Evolutionary conservation across 2,113 vertebrate genomes (phyloP).

Genomic region (Morone chrysops): DNA sequence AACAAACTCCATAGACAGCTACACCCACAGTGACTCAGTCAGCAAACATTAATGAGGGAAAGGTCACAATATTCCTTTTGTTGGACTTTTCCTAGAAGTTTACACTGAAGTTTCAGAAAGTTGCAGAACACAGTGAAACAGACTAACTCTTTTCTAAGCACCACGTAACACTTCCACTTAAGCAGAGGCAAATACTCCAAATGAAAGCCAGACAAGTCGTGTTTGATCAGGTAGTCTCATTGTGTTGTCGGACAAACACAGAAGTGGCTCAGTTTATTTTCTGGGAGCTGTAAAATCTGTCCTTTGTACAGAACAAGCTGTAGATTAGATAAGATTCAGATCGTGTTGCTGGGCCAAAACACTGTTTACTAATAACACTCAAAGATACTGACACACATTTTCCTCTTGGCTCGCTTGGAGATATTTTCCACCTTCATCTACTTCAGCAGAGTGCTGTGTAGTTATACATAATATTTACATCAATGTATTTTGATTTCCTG

Average conservation of each 20-base stretch:
- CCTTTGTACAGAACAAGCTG: constrained; percentile 68
- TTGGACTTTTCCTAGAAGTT: not conserved
- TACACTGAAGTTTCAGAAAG: not conserved
- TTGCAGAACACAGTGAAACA: not conserved
- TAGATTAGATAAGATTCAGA: constrained; percentile 80
- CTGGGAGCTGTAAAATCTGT: constrained; percentile 59
- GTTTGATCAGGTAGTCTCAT: constrained; percentile 21
- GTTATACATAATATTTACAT: too few relatives aligned
- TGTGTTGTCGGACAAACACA: too few relatives aligned
- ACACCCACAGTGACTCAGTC: too few relatives aligned
- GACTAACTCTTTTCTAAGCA: not conserved
- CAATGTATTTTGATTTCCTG: not conserved
- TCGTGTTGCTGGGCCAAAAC: constrained; percentile 44
- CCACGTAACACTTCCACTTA: not conserved
- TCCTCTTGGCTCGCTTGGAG: not conserved
- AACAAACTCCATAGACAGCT: not conserved
- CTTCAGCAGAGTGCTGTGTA: not conserved
- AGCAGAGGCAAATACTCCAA: not conserved
- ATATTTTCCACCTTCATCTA: constrained; percentile 23
- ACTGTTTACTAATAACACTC: constrained; percentile 68
- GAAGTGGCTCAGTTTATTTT: constrained; percentile 34
- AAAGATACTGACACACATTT: constrained; percentile 9
- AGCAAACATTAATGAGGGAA: not conserved
- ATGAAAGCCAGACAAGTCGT: not conserved
- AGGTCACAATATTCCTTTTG: not conserved